These are phyloP conservation scores for Catostomus latipinnis DNA, from an alignment of 2,797 vertebrate genomes.

Conservation along the genomic window DNA sequence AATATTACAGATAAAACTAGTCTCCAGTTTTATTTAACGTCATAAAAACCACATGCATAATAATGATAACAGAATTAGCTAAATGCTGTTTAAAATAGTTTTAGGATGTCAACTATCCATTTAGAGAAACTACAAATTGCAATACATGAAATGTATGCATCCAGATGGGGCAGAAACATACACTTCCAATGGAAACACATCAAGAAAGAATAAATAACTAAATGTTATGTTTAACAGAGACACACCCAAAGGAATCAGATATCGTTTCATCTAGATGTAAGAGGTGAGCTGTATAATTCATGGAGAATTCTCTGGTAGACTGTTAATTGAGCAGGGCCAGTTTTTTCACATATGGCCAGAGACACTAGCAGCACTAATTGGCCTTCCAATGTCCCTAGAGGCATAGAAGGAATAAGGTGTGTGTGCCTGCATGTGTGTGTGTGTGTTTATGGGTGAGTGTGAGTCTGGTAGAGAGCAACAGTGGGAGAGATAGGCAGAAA, in stretches of 20 bases:
- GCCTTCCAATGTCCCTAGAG: constrained; percentile 16
- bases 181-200: constrained; percentile 11
- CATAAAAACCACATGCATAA: too few relatives aligned
- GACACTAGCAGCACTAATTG: constrained; percentile 11
- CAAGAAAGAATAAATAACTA: constrained; percentile 10
- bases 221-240: background rate
- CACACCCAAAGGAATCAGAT: background rate
- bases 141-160: too few relatives aligned
- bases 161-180: background rate
- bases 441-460: background rate
- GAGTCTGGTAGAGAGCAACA: constrained; percentile 1
- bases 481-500: constrained; percentile 1
- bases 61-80: too few relatives aligned
- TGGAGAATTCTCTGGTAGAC: constrained; percentile 4
- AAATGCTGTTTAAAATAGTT: too few relatives aligned
- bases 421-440: background rate
- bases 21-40: too few relatives aligned
- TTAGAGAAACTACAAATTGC: too few relatives aligned
- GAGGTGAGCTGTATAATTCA: constrained; percentile 16
- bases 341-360: background rate
- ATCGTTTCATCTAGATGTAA: constrained; percentile 14
- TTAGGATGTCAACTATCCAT: too few relatives aligned
- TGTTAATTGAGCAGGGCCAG: constrained; percentile 11
- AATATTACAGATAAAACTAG: too few relatives aligned
- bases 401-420: background rate